Evolutionary conservation across 2,113 vertebrate genomes (phyloP).

Genomic region (Cebus imitator): DNA sequence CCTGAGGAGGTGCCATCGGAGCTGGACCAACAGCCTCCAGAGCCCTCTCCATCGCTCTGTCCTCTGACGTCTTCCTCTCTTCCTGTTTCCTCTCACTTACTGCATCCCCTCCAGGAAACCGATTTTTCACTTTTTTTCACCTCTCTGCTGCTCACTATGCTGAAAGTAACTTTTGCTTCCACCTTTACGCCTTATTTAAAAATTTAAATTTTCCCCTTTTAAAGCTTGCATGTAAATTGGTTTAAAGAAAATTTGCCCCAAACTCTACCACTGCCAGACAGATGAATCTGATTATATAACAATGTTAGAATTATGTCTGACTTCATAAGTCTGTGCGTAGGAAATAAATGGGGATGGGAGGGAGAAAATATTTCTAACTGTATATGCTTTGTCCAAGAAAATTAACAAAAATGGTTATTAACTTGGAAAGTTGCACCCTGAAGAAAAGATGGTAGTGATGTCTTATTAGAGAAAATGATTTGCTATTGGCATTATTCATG

Average conservation of each 20-base stretch:
- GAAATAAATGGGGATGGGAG: neutral
- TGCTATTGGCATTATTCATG: neutral
- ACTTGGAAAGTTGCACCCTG: conserved; percentile 2
- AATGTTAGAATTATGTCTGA: neutral
- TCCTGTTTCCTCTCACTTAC: neutral
- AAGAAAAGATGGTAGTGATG: neutral
- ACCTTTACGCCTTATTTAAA: neutral
- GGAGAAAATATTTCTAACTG: neutral
- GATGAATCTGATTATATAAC: neutral
- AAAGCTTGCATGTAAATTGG: neutral
- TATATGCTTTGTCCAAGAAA: neutral
- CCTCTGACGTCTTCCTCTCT: neutral
- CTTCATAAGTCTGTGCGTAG: neutral
- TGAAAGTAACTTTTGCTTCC: neutral
- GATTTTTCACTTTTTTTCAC: neutral
- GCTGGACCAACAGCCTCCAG: neutral
- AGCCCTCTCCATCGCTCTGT: neutral
- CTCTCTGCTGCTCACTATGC: neutral
- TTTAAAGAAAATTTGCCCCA: neutral
- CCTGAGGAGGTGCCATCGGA: neutral
- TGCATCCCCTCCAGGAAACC: neutral
- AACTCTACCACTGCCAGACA: neutral
- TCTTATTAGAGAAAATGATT: neutral
- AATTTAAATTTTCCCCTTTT: neutral
- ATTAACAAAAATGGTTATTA: neutral